Percentiles rank a stretch among this genome's conserved stretches.
Evolutionary conservation across 2,113 vertebrate genomes (phyloP).

Genomic region (Anolis sagrei): DNA sequence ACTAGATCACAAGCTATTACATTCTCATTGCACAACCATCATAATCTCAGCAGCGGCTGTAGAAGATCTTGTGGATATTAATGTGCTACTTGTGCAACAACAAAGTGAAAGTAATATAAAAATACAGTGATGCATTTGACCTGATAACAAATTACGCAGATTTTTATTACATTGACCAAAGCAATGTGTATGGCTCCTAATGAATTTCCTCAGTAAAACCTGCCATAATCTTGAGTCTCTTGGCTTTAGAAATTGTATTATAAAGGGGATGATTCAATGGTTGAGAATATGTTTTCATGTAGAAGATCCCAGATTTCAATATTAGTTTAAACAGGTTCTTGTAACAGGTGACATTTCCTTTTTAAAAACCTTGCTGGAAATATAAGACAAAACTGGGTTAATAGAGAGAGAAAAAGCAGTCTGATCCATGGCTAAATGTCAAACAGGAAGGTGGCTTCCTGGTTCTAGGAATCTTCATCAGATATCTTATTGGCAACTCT

Average conservation of each 20-base stretch:
- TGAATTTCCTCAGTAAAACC: not conserved
- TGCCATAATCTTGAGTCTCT: not conserved
- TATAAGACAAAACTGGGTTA: not conserved
- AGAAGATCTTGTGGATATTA: not conserved
- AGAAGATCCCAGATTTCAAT: not conserved
- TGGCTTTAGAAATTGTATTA: not conserved
- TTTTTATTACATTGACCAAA: not conserved
- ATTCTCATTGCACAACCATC: not conserved
- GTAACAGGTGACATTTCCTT: not conserved
- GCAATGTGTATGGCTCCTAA: not conserved
- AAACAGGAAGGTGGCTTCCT: not conserved
- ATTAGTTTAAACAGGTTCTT: not conserved
- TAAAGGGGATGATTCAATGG: not conserved
- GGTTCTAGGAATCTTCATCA: not conserved
- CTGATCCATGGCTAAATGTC: not conserved
- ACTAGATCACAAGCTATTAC: conserved; percentile 1
- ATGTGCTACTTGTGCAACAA: conserved; percentile 4
- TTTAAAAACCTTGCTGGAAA: not conserved
- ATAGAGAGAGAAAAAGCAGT: not conserved
- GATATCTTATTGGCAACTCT: not conserved
- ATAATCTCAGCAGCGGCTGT: not conserved
- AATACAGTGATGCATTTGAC: not conserved
- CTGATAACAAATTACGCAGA: not conserved
- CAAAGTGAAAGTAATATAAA: not conserved
- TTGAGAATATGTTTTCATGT: not conserved